Evolutionary conservation across 2,113 vertebrate species (phyloP).

Genomic region (Atrichornis clamosus): DNA sequence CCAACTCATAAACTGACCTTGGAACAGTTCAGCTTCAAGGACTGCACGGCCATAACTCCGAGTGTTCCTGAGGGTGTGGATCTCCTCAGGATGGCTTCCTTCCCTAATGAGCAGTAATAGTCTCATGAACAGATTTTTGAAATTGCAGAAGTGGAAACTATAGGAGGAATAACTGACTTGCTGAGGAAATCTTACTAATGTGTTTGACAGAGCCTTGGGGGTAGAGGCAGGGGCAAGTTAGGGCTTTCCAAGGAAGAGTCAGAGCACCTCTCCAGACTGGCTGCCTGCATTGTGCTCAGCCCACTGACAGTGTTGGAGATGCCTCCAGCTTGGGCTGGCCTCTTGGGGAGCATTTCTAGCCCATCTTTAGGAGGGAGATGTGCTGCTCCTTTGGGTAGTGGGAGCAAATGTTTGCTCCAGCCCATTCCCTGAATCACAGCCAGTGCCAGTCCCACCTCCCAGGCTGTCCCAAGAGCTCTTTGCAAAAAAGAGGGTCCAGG

Average conservation of each 20-base stretch:
- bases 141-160: constrained; percentile 50
- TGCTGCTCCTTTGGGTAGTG: background rate
- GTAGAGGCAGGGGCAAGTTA: background rate
- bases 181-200: background rate
- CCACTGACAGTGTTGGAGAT: background rate
- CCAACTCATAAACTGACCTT: rapidly evolving
- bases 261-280: background rate
- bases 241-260: background rate
- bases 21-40: background rate
- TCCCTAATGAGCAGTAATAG: background rate
- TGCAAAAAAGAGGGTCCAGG: background rate
- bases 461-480: background rate
- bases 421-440: background rate
- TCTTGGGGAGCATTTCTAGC: background rate
- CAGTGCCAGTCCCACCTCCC: background rate
- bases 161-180: background rate
- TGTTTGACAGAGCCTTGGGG: background rate
- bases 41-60: background rate
- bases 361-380: background rate
- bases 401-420: background rate
- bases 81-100: background rate
- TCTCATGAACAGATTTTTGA: background rate
- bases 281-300: background rate
- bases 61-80: background rate
- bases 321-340: background rate